Base-by-base conservation (phyloP, 2,797 vertebrate species). In the Macropodus opercularis region DNA sequence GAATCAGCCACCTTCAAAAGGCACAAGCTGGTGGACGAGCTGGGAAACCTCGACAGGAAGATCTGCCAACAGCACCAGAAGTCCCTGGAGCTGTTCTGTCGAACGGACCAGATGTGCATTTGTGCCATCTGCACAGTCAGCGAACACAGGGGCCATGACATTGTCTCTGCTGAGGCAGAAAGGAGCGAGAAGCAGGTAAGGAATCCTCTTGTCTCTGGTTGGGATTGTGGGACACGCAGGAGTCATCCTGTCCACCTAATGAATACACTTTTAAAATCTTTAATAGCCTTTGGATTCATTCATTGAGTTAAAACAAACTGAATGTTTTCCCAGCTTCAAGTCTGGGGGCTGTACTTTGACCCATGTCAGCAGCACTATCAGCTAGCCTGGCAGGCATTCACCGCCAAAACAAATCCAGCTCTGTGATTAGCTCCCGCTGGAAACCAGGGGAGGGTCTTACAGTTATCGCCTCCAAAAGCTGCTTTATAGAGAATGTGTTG, bases 11-110 rank as follows among this genome's bases (percentile, higher is more conserved):
- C 87, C 0, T 93, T 93, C 80, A 92, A 89, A 55, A 85, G 89
- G 69, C 93, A 94, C 86, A 92, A 91, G 86, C 86, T 94, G 80
- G 85, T 93, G 57, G 92, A 94, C 1, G 92, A 91, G n/a, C 63
- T 92, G 46, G 85, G 86, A 21, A 93, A 94, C 55, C 79, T 94
- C 71, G 88, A 94, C 84, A 75, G 87, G 79, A 91, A 88, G 78
- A 72, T 93, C 75, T 94, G 94, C 79, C 85, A 74, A 0, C 91
- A 93, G 83, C 93, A 94, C 73, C 89, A 88, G 73, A 91, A 91
- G 72, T 89, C 90, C 14, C 75, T 90, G 85, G 91, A 91, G 82
- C 87, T 93, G 4, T 94, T 93, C 86, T 94, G 93, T 62, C 85
- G 90, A 24, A 92, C 87, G 0, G 94, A 94, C 44, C 91, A 93